Percentiles rank a stretch among this genome's conserved stretches.
These are phyloP conservation scores for Sphaerolaimus hirsutus DNA, from an alignment of 2,888 invertebrate species.

Conservation along the genomic window DNA sequence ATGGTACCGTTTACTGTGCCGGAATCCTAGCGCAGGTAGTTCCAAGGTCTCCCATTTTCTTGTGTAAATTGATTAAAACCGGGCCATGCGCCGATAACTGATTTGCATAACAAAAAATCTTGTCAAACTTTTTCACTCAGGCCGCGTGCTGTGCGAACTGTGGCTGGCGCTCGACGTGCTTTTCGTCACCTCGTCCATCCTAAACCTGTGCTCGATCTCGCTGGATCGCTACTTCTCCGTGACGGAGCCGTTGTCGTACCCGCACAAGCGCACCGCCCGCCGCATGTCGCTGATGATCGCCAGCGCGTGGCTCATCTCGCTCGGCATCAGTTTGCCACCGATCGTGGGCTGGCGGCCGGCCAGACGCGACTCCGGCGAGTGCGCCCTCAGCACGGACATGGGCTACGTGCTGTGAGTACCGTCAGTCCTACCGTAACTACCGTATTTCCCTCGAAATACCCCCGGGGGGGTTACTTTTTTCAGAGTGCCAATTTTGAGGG, in stretches of 20 bases:
- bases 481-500: too few relatives aligned
- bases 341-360: conserved; percentile 20
- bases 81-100: too few relatives aligned
- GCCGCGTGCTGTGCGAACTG: conserved; percentile 28
- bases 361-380: conserved; percentile 10
- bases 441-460: too few relatives aligned
- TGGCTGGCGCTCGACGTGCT: conserved; percentile 33
- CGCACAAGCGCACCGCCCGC: not conserved
- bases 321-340: conserved; percentile 22
- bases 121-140: conserved; percentile 9
- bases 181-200: conserved; percentile 31
- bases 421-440: too few relatives aligned
- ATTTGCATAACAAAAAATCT: not conserved
- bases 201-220: conserved; percentile 26
- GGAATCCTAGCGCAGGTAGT: too few relatives aligned
- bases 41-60: too few relatives aligned
- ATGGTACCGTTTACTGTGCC: too few relatives aligned
- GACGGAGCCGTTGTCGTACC: not conserved
- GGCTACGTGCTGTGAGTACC: conserved; percentile 28
- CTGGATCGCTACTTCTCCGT: conserved; percentile 11
- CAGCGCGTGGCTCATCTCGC: conserved; percentile 16
- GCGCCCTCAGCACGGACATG: conserved; percentile 52
- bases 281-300: conserved; percentile 6
- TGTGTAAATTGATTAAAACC: too few relatives aligned
- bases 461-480: too few relatives aligned